Conservation (phyloP, 2,797 vertebrate genomes). For the Amblyraja radiata region DNA sequence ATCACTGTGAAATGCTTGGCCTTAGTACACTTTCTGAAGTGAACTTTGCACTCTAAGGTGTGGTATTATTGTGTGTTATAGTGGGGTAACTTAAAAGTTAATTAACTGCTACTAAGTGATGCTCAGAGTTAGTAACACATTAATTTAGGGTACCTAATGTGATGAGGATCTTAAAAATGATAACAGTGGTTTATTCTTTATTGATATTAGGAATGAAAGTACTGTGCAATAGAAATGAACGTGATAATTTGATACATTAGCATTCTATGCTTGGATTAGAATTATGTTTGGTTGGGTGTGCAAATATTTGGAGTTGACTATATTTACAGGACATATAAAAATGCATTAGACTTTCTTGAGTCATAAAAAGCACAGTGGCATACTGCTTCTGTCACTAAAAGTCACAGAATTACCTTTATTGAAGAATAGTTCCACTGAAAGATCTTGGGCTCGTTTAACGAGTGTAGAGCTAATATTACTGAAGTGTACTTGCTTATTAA, state of each 20-base stretch:
- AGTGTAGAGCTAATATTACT: constrained; percentile 33
- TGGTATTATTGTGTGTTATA: background rate
- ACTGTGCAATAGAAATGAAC: background rate
- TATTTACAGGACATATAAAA: constrained; percentile 36
- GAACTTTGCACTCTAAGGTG: background rate
- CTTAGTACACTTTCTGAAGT: background rate
- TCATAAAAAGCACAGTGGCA: constrained; percentile 4
- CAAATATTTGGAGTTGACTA: background rate
- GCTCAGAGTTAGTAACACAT: background rate
- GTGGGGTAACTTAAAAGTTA: background rate
- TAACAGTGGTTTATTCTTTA: background rate
- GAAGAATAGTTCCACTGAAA: constrained; percentile 29
- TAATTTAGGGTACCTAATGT: background rate
- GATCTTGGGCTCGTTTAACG: constrained; percentile 26
- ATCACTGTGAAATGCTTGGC: background rate
- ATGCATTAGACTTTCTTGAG: background rate
- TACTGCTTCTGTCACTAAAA: constrained; percentile 8
- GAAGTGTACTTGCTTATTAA: constrained; percentile 34
- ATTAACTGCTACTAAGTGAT: background rate
- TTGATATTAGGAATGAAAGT: background rate
- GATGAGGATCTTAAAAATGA: background rate
- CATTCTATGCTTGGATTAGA: constrained; percentile 25
- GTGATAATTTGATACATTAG: constrained; percentile 3
- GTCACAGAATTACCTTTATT: constrained; percentile 34
- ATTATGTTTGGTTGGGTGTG: constrained; percentile 16